Evolutionary conservation across 2,888 invertebrate species (phyloP).

Genomic region (Melipona bicolor): DNA sequence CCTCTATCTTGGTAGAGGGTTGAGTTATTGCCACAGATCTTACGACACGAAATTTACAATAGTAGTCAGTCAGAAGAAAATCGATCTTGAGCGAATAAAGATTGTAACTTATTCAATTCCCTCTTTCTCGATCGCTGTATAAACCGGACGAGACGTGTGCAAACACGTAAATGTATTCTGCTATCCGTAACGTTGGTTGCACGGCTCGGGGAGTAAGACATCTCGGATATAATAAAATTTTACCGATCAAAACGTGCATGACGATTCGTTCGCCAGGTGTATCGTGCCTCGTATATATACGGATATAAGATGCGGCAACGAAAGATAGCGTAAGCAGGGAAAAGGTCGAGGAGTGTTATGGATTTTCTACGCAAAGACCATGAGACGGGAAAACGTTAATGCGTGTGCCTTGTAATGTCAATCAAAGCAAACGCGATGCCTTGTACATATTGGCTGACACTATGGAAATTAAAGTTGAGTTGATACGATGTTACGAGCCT

Average conservation of each 20-base stretch:
- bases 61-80: not conserved
- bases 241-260: not conserved
- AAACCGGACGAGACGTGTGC: not conserved
- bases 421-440: constrained; percentile 1
- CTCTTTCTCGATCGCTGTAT: not conserved
- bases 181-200: not conserved
- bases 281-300: not conserved
- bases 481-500: no score
- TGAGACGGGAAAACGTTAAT: constrained; percentile 29
- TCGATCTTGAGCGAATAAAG: not conserved
- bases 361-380: not conserved
- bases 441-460: not conserved
- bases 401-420: constrained; percentile 33
- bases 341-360: not conserved
- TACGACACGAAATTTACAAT: not conserved
- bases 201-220: not conserved
- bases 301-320: not conserved
- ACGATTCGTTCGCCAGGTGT: not conserved
- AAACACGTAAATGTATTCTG: not conserved
- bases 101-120: not conserved
- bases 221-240: constrained; percentile 21
- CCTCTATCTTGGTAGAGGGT: no score
- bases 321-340: not conserved
- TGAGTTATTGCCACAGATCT: not conserved
- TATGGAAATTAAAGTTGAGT: not conserved